Conservation (phyloP, 2,888 invertebrate species). For the Imbricaverruca yamaguchii region DNA sequence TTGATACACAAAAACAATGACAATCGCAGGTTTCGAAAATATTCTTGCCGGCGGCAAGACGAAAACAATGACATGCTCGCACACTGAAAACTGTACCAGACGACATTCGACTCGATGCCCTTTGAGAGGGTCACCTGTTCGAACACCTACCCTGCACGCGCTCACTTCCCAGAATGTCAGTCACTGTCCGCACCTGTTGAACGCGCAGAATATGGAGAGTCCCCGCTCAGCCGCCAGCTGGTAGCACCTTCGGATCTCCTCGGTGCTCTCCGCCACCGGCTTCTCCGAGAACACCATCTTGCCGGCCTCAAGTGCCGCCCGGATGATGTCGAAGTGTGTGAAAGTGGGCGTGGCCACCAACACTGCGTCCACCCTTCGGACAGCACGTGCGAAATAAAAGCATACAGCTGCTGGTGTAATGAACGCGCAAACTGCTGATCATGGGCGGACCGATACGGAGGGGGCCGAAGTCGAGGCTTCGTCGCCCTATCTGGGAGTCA, state of each 20-base stretch:
- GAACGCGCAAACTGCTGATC: not conserved
- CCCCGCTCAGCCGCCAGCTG: constrained; percentile 50
- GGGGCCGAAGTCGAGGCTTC: no score
- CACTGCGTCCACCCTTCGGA: constrained; percentile 47
- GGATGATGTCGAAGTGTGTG: constrained; percentile 52
- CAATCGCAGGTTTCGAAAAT: no score
- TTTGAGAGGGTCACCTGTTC: no score
- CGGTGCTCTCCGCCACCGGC: constrained; percentile 53
- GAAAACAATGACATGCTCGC: no score
- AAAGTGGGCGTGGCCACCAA: constrained; percentile 53
- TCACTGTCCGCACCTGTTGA: constrained; percentile 45
- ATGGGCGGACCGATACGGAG: not conserved
- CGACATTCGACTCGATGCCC: no score
- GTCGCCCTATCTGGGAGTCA: not conserved
- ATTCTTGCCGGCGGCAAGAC: no score
- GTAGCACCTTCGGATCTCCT: constrained; percentile 51
- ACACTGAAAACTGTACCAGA: no score
- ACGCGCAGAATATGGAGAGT: constrained; percentile 52
- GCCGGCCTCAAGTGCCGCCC: constrained; percentile 47
- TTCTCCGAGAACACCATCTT: constrained; percentile 64
- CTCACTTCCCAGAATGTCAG: no score
- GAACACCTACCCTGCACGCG: no score
- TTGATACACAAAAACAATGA: no score
- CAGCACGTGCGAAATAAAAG: not conserved
- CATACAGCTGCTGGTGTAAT: not conserved